Evolutionary conservation across 53 echinoderm and acorn worm species (phyloP), one percentile per base, ranked within the genome.

Genomic region (Holothuria leucospilota): DNA sequence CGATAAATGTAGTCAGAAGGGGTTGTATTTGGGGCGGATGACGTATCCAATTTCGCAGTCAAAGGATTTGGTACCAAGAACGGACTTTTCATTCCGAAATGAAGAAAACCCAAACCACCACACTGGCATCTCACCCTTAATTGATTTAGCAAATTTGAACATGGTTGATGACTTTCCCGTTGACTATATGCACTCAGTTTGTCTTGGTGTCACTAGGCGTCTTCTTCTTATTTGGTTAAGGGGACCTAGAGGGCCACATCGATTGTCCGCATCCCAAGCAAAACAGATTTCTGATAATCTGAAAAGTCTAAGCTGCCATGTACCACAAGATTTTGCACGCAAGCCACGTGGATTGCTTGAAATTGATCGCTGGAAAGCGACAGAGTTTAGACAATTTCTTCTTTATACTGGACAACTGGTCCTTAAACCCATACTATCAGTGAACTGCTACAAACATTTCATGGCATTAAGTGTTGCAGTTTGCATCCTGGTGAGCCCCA

Each of bases 291-390:
- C 65, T 86, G 82, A 86, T 62, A 69, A 56, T 29, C 89, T 89
- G 64, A 13, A 73, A 27, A 49, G 46, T 15, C 20, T 89, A 13
- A 58, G 83, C 12, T 38, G 53, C 29, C 86, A 29, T 41, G 67
- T 89, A 20, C 89, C 89, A 16, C 28, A 69, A 71, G 86, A 89
- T 14, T 92, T 92, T 63, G 89, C 89, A 56, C 70, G 92, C 29
- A 92, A 89, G 75, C 89, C 92, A 6, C 86, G 92, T 51, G 34
- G 26, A 29, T 86, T 92, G 63, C 62, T 15, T 21, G 92, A 89
- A 1, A 89, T 92, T 2, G 92, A 92, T 29, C 86, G 92, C 71
- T 89, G 92, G 92, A 92, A 92, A 77, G 92, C 92, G 16, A n/a
- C n/a, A n/a, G n/a, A n/a, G n/a, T n/a, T n/a, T n/a, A n/a, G n/a